Conservation (phyloP, 2,888 invertebrate species). For the Endomychus coccineus region DNA sequence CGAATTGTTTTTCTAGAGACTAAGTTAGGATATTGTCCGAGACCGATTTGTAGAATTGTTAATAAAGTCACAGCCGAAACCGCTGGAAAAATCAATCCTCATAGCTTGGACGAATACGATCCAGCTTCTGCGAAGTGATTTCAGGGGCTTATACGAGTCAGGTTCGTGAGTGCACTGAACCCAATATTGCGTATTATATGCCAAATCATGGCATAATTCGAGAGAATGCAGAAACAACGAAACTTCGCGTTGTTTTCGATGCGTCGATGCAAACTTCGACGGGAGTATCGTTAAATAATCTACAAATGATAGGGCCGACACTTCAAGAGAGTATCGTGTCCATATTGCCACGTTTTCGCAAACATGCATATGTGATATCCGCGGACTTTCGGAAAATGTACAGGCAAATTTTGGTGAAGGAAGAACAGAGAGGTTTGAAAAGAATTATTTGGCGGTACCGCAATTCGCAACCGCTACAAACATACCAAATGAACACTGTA, state of each 20-base stretch:
- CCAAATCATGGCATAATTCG: slow-evolving; percentile 25
- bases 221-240: slow-evolving; percentile 19
- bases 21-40: too few species aligned
- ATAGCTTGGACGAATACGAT: too few species aligned
- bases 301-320: slow-evolving; percentile 19
- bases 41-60: too few species aligned
- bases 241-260: slow-evolving; percentile 25
- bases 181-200: slow-evolving; percentile 16
- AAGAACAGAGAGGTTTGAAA: slow-evolving; percentile 18
- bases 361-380: slow-evolving; percentile 15
- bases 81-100: too few species aligned
- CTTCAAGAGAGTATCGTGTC: slow-evolving; percentile 20
- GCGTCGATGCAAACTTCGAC: slow-evolving; percentile 18
- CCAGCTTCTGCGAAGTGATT: too few species aligned
- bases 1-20: too few species aligned
- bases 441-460: slow-evolving; percentile 19
- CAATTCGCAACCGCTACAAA: slow-evolving; percentile 9
- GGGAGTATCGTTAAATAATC: slow-evolving; percentile 22
- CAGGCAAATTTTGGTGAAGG: slow-evolving; percentile 18
- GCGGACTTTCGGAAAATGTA: slow-evolving; percentile 24
- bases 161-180: slow-evolving; percentile 5
- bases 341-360: slow-evolving; percentile 18
- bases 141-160: slow-evolving; percentile 18
- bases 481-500: slow-evolving; percentile 19
- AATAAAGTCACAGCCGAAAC: too few species aligned